A percentile compares a stretch with the other conserved stretches of the same genome.
phyloP scores from a whole-genome alignment of 2,888 invertebrate genomes.

The Norana najaformis region DNA sequence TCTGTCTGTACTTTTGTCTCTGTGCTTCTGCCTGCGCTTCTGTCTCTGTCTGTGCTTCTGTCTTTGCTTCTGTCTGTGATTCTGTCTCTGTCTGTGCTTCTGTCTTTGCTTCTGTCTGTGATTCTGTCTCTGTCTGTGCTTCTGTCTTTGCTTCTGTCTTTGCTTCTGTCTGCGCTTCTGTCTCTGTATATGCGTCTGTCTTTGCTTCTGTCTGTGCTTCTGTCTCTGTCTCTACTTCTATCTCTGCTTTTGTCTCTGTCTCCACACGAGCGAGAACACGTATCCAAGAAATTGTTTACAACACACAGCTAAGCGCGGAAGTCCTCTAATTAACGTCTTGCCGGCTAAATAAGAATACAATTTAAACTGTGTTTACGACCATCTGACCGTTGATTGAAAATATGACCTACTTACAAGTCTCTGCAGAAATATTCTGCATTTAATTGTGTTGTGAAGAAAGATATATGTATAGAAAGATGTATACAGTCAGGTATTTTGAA shows the following conservation, averaged over 20 bases:
- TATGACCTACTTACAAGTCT: not conserved
- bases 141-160: no score
- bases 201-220: not conserved
- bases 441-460: no score
- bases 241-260: not conserved
- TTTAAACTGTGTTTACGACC: not conserved
- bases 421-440: not conserved
- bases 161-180: no score
- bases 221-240: not conserved
- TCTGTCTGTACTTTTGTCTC: no score
- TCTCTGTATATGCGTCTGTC: not conserved
- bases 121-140: no score
- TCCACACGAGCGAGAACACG: not conserved
- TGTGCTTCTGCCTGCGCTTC: not conserved
- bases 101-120: no score
- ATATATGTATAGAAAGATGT: no score
- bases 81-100: no score
- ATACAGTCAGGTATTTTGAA: no score
- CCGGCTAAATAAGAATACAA: not conserved
- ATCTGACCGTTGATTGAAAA: not conserved
- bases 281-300: not conserved
- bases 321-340: not conserved
- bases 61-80: not conserved
- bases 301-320: not conserved
- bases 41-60: no score